Conservation (phyloP, 2,797 vertebrate genomes). For the Fringilla coelebs region DNA sequence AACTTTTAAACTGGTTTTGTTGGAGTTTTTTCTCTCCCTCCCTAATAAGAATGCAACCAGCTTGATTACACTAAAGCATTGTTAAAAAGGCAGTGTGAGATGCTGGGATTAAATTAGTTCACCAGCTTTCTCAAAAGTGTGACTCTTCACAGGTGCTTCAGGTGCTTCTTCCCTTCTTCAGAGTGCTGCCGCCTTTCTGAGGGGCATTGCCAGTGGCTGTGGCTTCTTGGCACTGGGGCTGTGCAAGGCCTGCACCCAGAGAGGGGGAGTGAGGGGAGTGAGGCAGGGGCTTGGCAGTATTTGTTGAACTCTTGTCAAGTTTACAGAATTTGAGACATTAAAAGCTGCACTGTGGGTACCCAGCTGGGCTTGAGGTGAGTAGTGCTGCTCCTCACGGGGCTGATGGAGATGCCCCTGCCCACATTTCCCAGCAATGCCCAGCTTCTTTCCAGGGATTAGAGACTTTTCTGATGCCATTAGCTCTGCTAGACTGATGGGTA, state of each 20-base stretch:
- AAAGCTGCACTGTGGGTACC: background rate
- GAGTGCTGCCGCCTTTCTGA: background rate
- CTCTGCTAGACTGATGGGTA: background rate
- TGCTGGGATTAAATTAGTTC: background rate
- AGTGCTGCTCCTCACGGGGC: background rate
- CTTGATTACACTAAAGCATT: background rate
- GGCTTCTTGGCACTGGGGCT: background rate
- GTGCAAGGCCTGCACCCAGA: rapidly evolving
- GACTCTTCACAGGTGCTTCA: background rate
- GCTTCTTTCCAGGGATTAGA: background rate
- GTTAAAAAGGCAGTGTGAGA: background rate
- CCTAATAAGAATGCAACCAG: background rate
- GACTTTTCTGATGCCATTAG: background rate
- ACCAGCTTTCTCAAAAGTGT: background rate
- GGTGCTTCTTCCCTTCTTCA: background rate
- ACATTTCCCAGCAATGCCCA: background rate
- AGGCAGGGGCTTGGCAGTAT: background rate
- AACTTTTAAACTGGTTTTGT: background rate
- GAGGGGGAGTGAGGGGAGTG: rapidly evolving
- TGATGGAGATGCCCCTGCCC: background rate
- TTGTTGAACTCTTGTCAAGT: background rate
- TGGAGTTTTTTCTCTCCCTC: background rate
- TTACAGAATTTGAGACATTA: background rate
- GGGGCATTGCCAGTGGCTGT: rapidly evolving
- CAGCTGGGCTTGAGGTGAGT: background rate